phyloP scores from a whole-genome alignment of 2,113 vertebrate species.

The Nannospalax galili region DNA sequence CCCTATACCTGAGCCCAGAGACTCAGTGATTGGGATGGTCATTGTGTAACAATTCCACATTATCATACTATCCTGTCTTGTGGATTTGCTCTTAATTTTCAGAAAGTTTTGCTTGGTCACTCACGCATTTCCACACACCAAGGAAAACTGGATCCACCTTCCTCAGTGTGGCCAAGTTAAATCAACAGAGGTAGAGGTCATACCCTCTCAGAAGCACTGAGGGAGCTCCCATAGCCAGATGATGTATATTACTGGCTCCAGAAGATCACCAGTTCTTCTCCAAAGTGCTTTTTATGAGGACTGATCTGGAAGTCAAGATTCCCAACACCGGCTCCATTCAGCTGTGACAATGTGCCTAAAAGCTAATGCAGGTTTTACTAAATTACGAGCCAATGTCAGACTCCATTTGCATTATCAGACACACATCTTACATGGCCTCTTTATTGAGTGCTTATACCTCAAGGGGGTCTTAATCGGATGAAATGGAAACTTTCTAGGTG shows the following conservation, averaged over 20 bases:
- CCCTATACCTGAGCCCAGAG: background rate
- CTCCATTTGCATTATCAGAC: slow-evolving; percentile 78
- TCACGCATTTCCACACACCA: background rate
- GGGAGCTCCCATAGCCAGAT: background rate
- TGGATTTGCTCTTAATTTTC: background rate
- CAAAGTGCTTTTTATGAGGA: slow-evolving; percentile 73
- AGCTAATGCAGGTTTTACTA: slow-evolving; percentile 79
- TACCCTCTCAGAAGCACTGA: background rate
- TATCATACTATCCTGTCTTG: background rate
- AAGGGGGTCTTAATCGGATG: slow-evolving; percentile 72
- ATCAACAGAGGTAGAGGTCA: background rate
- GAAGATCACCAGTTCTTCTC: slow-evolving; percentile 64
- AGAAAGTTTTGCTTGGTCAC: background rate
- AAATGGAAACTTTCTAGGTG: slow-evolving; percentile 79
- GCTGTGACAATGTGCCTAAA: slow-evolving; percentile 38
- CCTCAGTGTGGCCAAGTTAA: background rate
- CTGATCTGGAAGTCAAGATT: slow-evolving; percentile 66
- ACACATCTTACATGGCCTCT: slow-evolving; percentile 76
- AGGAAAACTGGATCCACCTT: background rate
- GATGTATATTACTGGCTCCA: background rate
- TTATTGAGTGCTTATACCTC: slow-evolving; percentile 84
- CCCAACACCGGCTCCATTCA: background rate
- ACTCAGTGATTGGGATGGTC: background rate
- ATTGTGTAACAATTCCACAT: background rate
- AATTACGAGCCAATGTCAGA: slow-evolving; percentile 84